A percentile compares a stretch with the other conserved stretches of the same genome.
Conservation (phyloP, 2,797 vertebrate species). For the Galagoides demidoff region DNA sequence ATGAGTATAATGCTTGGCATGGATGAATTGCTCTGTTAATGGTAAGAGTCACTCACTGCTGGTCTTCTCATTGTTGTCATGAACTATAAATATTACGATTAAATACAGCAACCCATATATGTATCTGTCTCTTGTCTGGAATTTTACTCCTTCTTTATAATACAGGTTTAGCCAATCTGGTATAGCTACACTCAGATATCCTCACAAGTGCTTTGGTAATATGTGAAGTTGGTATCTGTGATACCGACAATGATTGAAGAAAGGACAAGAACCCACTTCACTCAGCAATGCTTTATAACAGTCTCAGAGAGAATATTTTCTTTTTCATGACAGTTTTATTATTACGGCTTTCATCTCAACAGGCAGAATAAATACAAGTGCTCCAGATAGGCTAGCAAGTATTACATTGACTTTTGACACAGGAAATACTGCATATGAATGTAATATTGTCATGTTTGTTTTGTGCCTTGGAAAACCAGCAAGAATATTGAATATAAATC, state of each 20-base stretch:
- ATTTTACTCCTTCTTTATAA: background rate
- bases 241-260: slow-evolving; percentile 27
- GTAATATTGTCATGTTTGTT: slow-evolving; percentile 47
- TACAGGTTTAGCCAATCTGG: background rate
- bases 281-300: slow-evolving; percentile 14
- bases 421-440: slow-evolving; percentile 1
- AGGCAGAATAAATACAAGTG: slow-evolving; percentile 70
- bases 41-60: background rate
- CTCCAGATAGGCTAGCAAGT: slow-evolving; percentile 23
- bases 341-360: slow-evolving; percentile 68
- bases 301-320: slow-evolving; percentile 56
- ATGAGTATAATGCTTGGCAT: background rate
- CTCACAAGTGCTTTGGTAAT: slow-evolving; percentile 13
- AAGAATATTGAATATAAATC: slow-evolving; percentile 32
- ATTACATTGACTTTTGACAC: slow-evolving; percentile 42
- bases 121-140: background rate
- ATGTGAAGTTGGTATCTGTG: background rate
- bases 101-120: background rate
- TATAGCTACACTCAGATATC: background rate
- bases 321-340: slow-evolving; percentile 61
- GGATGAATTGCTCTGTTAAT: background rate
- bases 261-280: slow-evolving; percentile 61
- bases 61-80: background rate
- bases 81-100: background rate
- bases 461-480: slow-evolving; percentile 43